Evolutionary conservation across 1,140 invertebrate genomes (phyloP).

Genomic region (Mya arenaria): DNA sequence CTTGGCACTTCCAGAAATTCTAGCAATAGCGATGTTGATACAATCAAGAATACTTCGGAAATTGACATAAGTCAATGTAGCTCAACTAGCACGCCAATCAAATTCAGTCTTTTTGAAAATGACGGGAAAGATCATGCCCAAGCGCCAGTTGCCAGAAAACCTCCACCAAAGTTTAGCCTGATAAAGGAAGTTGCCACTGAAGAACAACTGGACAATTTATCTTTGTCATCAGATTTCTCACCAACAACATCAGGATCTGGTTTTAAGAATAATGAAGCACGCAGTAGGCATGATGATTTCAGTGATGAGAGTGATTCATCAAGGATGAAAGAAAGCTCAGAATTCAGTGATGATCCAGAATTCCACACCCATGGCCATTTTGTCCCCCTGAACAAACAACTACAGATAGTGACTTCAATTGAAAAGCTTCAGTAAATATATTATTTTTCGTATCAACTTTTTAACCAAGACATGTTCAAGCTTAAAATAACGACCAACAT

Average conservation of each 20-base stretch:
- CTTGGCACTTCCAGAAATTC: conserved; percentile 18
- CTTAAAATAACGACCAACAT: no score
- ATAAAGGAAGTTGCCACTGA: conserved; percentile 57
- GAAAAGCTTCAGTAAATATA: conserved; percentile 60
- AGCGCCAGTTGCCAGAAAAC: conserved; percentile 16
- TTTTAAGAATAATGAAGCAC: conserved; percentile 63
- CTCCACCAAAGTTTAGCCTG: conserved; percentile 47
- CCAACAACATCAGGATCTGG: conserved; percentile 62
- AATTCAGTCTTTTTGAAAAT: conserved; percentile 39
- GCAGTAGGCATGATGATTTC: conserved; percentile 69
- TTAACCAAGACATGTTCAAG: no score
- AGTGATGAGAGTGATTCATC: conserved; percentile 72
- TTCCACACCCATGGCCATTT: conserved; percentile 56
- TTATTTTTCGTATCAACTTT: no score
- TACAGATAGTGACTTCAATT: conserved; percentile 72
- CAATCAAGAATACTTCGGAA: conserved; percentile 13
- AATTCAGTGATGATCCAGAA: conserved; percentile 70
- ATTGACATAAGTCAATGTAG: conserved; percentile 51
- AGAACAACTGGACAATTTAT: conserved; percentile 66
- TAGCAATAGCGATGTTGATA: conserved; percentile 42
- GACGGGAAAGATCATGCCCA: conserved; percentile 8
- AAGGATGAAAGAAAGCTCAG: conserved; percentile 60
- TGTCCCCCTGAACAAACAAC: conserved; percentile 70
- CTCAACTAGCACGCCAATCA: conserved; percentile 51
- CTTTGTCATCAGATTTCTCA: conserved; percentile 69